phyloP scores from a whole-genome alignment of 2,888 invertebrate species.

The Aphodius granarius region DNA sequence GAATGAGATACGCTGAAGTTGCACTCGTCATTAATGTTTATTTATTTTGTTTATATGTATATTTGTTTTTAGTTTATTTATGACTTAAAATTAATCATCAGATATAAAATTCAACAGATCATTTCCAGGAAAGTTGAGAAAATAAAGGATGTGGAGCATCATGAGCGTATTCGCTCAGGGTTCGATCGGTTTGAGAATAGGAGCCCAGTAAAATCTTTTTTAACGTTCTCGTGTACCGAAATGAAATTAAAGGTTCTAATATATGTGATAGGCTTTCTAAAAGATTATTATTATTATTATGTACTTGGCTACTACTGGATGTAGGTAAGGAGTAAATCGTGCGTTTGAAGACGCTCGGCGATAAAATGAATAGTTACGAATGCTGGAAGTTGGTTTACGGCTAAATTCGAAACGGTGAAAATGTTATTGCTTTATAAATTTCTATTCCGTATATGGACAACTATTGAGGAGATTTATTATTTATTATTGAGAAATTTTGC shows the following conservation, averaged over 20 bases:
- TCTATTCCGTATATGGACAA: not conserved
- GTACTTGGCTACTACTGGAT: not conserved
- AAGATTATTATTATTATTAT: not conserved
- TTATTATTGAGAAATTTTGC: not conserved
- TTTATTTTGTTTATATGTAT: too few species aligned
- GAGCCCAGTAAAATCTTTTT: too few species aligned
- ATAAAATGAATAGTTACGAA: not conserved
- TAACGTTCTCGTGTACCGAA: too few species aligned
- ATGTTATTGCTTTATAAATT: not conserved
- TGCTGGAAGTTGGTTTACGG: not conserved
- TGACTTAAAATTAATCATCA: too few species aligned
- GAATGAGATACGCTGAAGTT: too few species aligned
- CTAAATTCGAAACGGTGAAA: not conserved
- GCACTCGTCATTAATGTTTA: too few species aligned
- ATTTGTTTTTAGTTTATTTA: too few species aligned
- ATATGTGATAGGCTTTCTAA: not conserved
- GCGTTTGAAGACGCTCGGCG: not conserved
- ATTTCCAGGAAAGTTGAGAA: too few species aligned
- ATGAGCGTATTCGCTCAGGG: not conserved
- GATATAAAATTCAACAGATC: too few species aligned
- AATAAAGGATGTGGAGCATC: not conserved
- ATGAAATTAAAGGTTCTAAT: too few species aligned
- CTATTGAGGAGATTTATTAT: not conserved
- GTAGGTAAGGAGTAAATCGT: not conserved
- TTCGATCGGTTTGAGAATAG: too few species aligned